These are phyloP conservation scores for Pinna nobilis DNA, from an alignment of 1,140 invertebrate species.

Conservation along the genomic window DNA sequence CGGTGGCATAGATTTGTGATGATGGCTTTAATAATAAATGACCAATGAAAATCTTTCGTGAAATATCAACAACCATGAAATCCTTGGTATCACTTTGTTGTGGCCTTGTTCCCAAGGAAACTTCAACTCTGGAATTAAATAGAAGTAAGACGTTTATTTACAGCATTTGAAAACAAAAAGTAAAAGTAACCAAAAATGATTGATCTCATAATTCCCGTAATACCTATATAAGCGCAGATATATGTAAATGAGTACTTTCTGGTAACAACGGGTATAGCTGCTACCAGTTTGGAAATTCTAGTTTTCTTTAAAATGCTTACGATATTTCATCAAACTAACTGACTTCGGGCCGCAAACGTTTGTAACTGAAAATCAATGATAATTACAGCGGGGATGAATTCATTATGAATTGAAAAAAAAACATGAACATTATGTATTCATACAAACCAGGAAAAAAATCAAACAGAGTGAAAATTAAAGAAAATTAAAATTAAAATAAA, in stretches of 20 bases:
- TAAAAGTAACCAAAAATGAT: neutral
- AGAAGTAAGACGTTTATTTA: neutral
- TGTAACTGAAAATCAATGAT: too few relatives aligned
- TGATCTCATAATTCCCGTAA: neutral
- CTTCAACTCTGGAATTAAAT: conserved; percentile 17
- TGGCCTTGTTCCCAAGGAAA: conserved; percentile 6
- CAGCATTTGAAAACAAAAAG: neutral
- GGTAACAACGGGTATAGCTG: neutral
- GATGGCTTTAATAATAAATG: neutral
- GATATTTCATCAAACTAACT: too few relatives aligned
- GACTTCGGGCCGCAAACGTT: too few relatives aligned
- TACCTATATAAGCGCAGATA: neutral
- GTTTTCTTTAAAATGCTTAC: neutral
- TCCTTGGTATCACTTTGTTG: conserved; percentile 16
- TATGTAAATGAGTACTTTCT: neutral
- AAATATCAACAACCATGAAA: neutral
- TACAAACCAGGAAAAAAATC: too few relatives aligned
- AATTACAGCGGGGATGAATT: too few relatives aligned
- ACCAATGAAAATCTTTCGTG: conserved; percentile 13
- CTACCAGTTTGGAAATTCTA: neutral
- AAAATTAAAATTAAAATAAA: too few relatives aligned
- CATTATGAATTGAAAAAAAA: too few relatives aligned
- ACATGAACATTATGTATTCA: too few relatives aligned
- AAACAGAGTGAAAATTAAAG: too few relatives aligned
- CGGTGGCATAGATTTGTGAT: conserved; percentile 29